Base-by-base conservation (phyloP, 2,888 invertebrate genomes). In the Amblyjoppa proteus region DNA sequence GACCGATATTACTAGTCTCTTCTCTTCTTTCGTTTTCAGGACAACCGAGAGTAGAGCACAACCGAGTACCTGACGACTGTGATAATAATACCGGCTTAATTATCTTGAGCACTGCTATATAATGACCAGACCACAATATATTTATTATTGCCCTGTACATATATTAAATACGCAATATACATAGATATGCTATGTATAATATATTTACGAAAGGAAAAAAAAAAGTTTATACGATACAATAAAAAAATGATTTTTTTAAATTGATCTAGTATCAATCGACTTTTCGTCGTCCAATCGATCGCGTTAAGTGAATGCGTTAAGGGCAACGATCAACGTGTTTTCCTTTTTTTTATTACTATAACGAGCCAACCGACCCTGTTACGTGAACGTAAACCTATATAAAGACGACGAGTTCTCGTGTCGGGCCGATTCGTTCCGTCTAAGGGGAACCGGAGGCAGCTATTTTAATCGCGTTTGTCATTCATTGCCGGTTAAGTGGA, bases 31-130 rank as follows among this genome's bases (percentile, higher is more conserved):
- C 87, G 86, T 88, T 93, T 93, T 90, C 93, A 93, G 93, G 89
- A 88, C 84, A 87, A 83, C 69, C 69, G 69, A 58, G 58, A 41
- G 83, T 81, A 71, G 89, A 88, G 89, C 88, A 87, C 88, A 90
- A 90, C 58, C 81, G 79, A 80, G 92, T 93, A 93, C 93, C 93
- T 93, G 93, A 93, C 89, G 92, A 90, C 93, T 93, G 93, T 93
- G 93, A 93, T 93, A 92, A 81, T 74, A 76, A 28, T 85, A 89
- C 79, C 84, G 80, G 83, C 73, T 80, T 87, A 88, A 88, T 85
- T 86, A 87, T 83, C 79, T 70, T 41, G 58, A 49, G 75, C 66
- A 58, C 41, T 76, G 76, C 41, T 84, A 49, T n/a, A 20, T 56
- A 66, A 64, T 53, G 11, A 64, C 75, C 56, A 64, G 28, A 69